A percentile compares a stretch with the other conserved stretches of the same genome.
phyloP scores from a whole-genome alignment of 2,113 vertebrate genomes.

The human region GRCh38 chr7:32003001-32003500 shows the following conservation, averaged over 20 bases:
- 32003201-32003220: background rate
- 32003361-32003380: background rate
- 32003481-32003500: constrained; percentile 40
- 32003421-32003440: background rate
- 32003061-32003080: constrained; percentile 32
- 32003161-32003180: background rate
- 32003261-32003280: background rate
- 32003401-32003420: background rate
- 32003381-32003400: background rate
- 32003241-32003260: background rate
- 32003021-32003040: background rate
- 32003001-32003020: constrained; percentile 34
- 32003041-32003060: constrained; percentile 37
- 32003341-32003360: background rate
- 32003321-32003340: background rate
- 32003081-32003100: constrained; percentile 22
- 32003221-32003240: background rate
- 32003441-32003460: background rate
- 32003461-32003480: background rate
- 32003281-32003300: background rate
- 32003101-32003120: constrained; percentile 48
- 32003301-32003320: background rate
- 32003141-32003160: background rate
- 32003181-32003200: background rate
- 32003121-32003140: background rate